Conservation (phyloP, 2,113 vertebrate species). For the Dipodomys ordii region DNA sequence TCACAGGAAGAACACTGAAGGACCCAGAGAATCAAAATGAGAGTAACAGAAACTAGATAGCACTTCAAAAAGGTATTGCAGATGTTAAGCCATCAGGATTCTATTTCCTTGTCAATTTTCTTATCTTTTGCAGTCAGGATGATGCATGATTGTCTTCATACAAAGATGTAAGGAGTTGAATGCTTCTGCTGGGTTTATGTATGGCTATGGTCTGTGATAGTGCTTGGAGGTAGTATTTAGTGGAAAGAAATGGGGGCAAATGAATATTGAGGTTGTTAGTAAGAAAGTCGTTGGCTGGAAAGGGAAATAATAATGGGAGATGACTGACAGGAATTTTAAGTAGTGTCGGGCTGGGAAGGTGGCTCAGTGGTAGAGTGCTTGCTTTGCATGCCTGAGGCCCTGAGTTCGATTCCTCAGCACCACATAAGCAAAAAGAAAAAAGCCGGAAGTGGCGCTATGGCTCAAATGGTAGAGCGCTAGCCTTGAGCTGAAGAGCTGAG, state of each 20-base stretch:
- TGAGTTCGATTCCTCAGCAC: no score
- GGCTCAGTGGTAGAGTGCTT: no score
- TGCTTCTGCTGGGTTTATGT: neutral
- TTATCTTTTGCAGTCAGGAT: neutral
- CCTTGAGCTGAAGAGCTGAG: no score
- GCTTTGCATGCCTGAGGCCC: no score
- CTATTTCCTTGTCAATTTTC: neutral
- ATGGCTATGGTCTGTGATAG: neutral
- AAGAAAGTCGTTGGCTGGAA: neutral
- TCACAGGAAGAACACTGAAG: neutral
- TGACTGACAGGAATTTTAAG: neutral
- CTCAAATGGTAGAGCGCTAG: no score
- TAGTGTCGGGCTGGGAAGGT: no score
- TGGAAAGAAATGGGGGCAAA: neutral
- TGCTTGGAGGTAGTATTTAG: neutral
- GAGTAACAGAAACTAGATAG: neutral
- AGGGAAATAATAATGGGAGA: neutral
- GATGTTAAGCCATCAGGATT: neutral
- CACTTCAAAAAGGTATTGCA: neutral
- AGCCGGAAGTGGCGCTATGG: no score
- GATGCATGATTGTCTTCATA: neutral
- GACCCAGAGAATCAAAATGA: neutral
- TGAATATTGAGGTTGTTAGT: neutral
- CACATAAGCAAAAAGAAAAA: no score
- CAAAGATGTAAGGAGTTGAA: neutral